Evolutionary conservation across 2,888 invertebrate genomes (phyloP), one percentile per base, ranked within the genome.

Genomic region (Thymelicus sylvestris): DNA sequence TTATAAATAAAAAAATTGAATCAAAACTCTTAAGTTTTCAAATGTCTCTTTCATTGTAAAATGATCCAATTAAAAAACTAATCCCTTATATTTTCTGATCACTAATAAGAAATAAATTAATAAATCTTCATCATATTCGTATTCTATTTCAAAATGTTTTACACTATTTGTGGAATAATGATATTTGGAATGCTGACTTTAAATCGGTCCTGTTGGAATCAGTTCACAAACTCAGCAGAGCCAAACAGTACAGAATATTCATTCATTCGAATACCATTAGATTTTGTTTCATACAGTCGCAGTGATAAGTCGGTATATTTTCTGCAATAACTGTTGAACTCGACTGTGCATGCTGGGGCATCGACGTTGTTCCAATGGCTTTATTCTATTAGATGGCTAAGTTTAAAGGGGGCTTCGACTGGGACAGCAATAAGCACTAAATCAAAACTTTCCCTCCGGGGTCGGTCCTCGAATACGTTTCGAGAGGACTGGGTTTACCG

Each of bases 341-440:
- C 85, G 24, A 24, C 55, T 55, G 55, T 55, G 55, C 55, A 55
- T 55, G 55, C 55, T 55, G 55, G 55, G 59, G 59, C 39, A 59
- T 59, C n/a, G 59, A 31, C 13, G 87, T 89, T 90, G 90, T 91
- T 89, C 89, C 85, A 89, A 83, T 88, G 87, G 86, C 92, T 93
- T 92, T 92, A 93, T 92, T 93, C 93, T 89, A 92, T 92, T 90
- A 92, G 87, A 85, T 84, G 83, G 82, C 87, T 89, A 84, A 88
- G 92, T 86, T 92, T 90, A 89, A 91, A 91, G 91, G 91, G 90
- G 88, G 82, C 85, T 82, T 82, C 86, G 84, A 84, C 86, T 86
- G 87, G 83, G 89, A 88, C 89, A 88, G 90, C 88, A 90, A 92
- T 92, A 91, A 90, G 91, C 89, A 89, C 89, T 93, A 93, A 93